A percentile compares a stretch with the other conserved stretches of the same genome.
Conservation (phyloP, 2,113 vertebrate genomes). For the Corapipo altera region DNA sequence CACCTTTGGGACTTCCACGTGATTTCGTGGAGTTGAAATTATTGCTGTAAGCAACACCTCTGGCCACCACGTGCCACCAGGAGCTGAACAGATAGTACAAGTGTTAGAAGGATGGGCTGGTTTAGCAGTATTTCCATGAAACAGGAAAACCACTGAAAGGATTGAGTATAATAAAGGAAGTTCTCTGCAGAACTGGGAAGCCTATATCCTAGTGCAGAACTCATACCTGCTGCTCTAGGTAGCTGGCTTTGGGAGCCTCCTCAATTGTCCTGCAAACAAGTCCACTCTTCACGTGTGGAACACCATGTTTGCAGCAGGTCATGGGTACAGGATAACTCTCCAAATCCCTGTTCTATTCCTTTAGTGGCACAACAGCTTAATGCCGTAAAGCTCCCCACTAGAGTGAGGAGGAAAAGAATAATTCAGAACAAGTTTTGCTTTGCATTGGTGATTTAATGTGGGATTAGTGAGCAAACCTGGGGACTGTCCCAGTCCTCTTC, state of each 20-base stretch:
- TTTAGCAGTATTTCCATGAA: slow-evolving; percentile 15
- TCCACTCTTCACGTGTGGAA: background rate
- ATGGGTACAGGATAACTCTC: background rate
- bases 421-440: background rate
- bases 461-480: background rate
- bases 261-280: background rate
- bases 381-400: background rate
- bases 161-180: background rate
- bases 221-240: background rate
- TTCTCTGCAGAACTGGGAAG: background rate
- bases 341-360: background rate
- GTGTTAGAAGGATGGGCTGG: slow-evolving; percentile 22
- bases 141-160: slow-evolving; percentile 28
- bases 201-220: background rate
- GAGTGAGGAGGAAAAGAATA: background rate
- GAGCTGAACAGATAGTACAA: background rate
- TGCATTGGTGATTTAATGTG: background rate
- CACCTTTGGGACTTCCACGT: background rate
- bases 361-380: background rate
- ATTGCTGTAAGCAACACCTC: background rate
- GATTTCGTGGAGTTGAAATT: background rate
- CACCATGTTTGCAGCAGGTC: background rate
- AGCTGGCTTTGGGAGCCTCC: slow-evolving; percentile 8
- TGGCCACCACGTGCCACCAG: background rate
- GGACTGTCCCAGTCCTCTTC: background rate